A percentile compares a stretch with the other conserved stretches of the same genome.
phyloP scores from a whole-genome alignment of 64 coral and sea anemone species.

The Porites lutea region DNA sequence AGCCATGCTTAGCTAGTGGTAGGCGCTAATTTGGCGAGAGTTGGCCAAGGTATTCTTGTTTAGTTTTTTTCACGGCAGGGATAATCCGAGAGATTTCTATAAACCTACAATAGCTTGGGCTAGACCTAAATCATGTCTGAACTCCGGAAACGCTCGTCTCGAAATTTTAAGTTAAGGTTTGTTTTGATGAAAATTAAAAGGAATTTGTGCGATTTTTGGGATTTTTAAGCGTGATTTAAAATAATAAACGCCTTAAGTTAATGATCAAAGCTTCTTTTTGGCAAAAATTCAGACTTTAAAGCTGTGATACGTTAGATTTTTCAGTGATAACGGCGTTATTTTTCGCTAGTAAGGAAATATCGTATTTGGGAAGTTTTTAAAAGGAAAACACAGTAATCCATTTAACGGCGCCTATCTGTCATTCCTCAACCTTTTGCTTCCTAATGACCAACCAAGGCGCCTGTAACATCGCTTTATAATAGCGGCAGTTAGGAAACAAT shows the following conservation, averaged over 20 bases:
- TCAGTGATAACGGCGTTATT: neutral
- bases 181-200: conserved; percentile 10
- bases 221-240: neutral
- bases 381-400: neutral
- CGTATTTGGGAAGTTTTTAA: neutral
- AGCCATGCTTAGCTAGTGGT: conserved; percentile 23
- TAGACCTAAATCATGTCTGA: conserved; percentile 1
- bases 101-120: conserved; percentile 8
- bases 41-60: neutral
- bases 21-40: conserved; percentile 26
- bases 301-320: conserved; percentile 6
- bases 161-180: neutral
- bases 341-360: conserved; percentile 29
- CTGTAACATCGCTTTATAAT: neutral
- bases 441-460: neutral
- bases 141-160: conserved; percentile 21
- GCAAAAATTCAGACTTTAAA: neutral
- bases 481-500: neutral
- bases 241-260: conserved; percentile 37
- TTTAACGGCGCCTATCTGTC: neutral
- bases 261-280: conserved; percentile 23
- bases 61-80: neutral
- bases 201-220: conserved; percentile 15
- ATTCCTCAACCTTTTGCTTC: neutral
- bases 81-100: conserved; percentile 6